These are phyloP conservation scores for Nicator chloris DNA, from an alignment of 2,113 vertebrate genomes.

Conservation along the genomic window DNA sequence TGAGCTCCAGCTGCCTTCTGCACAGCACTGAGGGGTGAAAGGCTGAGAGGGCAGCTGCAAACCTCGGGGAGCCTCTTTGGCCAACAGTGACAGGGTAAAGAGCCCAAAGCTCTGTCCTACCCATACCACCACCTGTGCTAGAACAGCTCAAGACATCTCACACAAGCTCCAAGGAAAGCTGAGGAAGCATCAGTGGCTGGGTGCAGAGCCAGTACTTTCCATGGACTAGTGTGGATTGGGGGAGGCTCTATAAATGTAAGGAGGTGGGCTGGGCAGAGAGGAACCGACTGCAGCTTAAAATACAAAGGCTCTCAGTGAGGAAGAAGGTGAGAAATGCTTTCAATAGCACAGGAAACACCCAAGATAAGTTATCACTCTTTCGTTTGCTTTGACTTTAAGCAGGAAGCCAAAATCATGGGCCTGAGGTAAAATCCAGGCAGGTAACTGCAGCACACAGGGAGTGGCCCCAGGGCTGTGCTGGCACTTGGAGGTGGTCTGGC, in stretches of 20 bases:
- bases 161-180: background rate
- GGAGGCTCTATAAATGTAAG: conserved; percentile 32
- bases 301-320: background rate
- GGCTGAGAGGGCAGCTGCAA: background rate
- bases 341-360: conserved; percentile 14
- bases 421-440: background rate
- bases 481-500: background rate
- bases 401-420: background rate
- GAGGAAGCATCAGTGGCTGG: background rate
- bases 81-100: background rate
- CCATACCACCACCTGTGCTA: background rate
- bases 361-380: conserved; percentile 25
- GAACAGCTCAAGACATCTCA: background rate
- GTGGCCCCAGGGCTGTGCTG: background rate
- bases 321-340: conserved; percentile 1
- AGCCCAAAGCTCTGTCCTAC: background rate
- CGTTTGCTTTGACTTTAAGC: background rate
- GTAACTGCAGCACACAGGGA: background rate
- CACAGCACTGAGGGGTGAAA: background rate
- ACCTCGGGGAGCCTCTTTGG: background rate
- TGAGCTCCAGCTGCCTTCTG: background rate
- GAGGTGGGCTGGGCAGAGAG: conserved; percentile 6
- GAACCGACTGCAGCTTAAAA: background rate
- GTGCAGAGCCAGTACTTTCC: background rate
- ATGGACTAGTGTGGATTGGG: background rate